Conservation (phyloP, 2,888 invertebrate species). For the Gandaritis pyraliata region DNA sequence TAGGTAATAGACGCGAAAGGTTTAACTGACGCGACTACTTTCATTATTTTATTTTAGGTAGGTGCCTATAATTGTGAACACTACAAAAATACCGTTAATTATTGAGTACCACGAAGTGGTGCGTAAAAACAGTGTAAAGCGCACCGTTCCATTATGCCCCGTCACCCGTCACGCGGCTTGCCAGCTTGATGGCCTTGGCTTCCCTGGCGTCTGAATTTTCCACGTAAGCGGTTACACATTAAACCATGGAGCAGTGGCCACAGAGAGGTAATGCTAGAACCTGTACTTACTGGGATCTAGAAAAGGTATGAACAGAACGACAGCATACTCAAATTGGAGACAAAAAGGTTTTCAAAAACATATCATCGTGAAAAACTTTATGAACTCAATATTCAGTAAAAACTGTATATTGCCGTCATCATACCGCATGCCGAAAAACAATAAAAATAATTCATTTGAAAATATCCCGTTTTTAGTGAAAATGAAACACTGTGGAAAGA, state of each 20-base stretch:
- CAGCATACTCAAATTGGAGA: background rate
- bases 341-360: no score
- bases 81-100: constrained; percentile 16
- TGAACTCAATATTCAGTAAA: no score
- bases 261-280: background rate
- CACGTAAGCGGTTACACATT: constrained; percentile 56
- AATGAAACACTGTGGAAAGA: no score
- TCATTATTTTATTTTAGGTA: background rate
- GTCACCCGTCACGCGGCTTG: constrained; percentile 18
- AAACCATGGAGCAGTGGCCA: constrained; percentile 43
- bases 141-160: constrained; percentile 24
- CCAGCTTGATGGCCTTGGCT: constrained; percentile 12
- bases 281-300: background rate
- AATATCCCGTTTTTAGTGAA: no score
- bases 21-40: no score
- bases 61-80: no score
- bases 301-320: background rate
- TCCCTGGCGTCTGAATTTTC: constrained; percentile 47
- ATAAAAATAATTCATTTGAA: no score
- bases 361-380: no score
- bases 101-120: constrained; percentile 13
- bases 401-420: no score
- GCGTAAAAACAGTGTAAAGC: constrained; percentile 21
- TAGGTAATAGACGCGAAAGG: no score
- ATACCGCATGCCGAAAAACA: no score